These are phyloP conservation scores for Copsychus sechellarum DNA, from an alignment of 2,113 vertebrate species.

Conservation along the genomic window DNA sequence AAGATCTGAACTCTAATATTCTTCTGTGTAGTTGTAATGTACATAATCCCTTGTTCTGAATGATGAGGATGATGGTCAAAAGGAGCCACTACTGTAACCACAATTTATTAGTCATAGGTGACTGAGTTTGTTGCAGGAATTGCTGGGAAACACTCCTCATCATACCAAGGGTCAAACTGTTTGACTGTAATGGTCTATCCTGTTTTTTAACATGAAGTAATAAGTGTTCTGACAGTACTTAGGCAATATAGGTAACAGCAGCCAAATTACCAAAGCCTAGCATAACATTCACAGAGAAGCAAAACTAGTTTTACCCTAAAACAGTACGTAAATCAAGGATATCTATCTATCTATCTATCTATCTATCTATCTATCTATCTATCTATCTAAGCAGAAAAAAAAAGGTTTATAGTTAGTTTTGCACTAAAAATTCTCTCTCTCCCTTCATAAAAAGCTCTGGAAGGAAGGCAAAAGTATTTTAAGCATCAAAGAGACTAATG, in stretches of 20 bases:
- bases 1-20: not conserved
- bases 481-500: constrained; percentile 72
- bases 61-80: not conserved
- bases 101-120: not conserved
- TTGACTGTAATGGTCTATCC: not conserved
- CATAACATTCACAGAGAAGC: not conserved
- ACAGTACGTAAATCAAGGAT: not conserved
- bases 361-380: not conserved
- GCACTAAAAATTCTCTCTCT: constrained; percentile 37
- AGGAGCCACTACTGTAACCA: not conserved
- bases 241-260: not conserved
- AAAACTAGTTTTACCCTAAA: not conserved
- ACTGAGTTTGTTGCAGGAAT: not conserved
- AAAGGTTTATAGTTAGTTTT: constrained; percentile 45
- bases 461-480: constrained; percentile 74
- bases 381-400: not conserved
- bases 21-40: not conserved
- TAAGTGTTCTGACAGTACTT: not conserved
- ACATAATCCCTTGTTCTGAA: not conserved
- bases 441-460: constrained; percentile 66
- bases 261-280: not conserved
- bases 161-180: not conserved
- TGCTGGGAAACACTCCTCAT: not conserved
- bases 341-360: not conserved
- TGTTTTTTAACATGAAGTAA: not conserved